phyloP scores from a whole-genome alignment of 1,140 invertebrate genomes.

The Diprion similis region DNA sequence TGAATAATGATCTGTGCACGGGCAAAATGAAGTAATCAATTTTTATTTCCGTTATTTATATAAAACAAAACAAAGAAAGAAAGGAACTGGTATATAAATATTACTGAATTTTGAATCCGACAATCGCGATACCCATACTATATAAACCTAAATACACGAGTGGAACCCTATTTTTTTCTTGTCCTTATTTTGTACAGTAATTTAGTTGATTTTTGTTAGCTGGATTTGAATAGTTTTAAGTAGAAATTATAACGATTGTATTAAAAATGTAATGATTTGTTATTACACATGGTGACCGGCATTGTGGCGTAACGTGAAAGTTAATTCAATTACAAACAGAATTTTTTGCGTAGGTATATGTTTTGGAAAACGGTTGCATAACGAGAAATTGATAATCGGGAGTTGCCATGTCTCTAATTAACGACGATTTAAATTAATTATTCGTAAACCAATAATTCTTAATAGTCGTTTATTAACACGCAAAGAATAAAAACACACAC shows the following conservation, averaged over 20 bases:
- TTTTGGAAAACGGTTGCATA: background rate
- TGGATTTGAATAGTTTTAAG: slow-evolving; percentile 23
- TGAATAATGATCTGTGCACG: background rate
- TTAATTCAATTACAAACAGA: background rate
- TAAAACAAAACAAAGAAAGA: too few species aligned
- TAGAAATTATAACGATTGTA: slow-evolving; percentile 25
- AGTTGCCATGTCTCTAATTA: background rate
- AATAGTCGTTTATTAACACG: background rate
- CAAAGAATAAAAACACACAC: slow-evolving; percentile 14
- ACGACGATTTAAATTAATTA: slow-evolving; percentile 1
- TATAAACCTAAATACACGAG: background rate
- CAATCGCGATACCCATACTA: too few species aligned
- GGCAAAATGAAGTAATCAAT: background rate
- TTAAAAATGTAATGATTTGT: slow-evolving; percentile 26
- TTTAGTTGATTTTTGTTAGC: slow-evolving; percentile 34
- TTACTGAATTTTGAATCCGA: too few species aligned
- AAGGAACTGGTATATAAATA: too few species aligned
- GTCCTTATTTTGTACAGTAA: slow-evolving; percentile 35
- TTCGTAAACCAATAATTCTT: background rate
- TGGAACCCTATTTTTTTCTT: slow-evolving; percentile 20
- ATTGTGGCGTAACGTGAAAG: background rate
- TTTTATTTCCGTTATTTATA: too few species aligned
- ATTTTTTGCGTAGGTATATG: too few species aligned
- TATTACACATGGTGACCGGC: slow-evolving; percentile 11
- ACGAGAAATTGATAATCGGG: background rate